Evolutionary conservation across 2,888 invertebrate species (phyloP), one percentile per base, ranked within the genome.

Genomic region (Prosapia bicincta): DNA sequence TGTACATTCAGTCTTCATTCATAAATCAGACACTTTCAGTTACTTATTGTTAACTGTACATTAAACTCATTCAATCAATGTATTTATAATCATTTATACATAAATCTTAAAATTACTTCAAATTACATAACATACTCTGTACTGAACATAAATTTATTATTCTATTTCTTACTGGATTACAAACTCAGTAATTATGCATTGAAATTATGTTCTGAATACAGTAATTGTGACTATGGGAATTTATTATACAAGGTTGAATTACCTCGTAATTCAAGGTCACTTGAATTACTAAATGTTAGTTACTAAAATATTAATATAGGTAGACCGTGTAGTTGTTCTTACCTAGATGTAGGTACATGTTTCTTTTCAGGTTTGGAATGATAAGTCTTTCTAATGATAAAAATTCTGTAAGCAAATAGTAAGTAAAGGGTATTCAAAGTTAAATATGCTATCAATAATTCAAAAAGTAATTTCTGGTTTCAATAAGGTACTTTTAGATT

Each of bases 1-100:
- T 71, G 20, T 66, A 71, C 71, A 75, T 30, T 74, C 74, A 74
- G 74, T 74, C 74, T 69, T 54, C 54, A 54, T 54, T 20, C 54
- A 54, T 20, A n/a, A 54, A 54, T 10, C 54, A 54, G 20, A 54
- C 54, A 54, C 20, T 54, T 5, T n/a, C 20, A 54, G 54, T 54
- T 54, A 54, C 20, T 20, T 54, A 54, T 20, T 54, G 20, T 54
- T 20, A n/a, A 54, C 20, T 54, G 54, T 54, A 54, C 54, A 54
- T 38, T 38, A 38, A 38, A 13, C 38, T 38, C 38, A 38, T 38
- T 38, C 38, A 38, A 9, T 7, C 13, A 38, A 38, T 38, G 13
- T 38, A n/a, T n/a, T 13, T 38, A 38, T 38, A 38, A 13, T 38
- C 38, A 54, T 54, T 54, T 54, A 54, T 54, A 54, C 54, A 38